Evolutionary conservation across 2,113 vertebrate species (phyloP), one percentile per base, ranked within the genome.

Genomic region (Boulengeromyrus knoepffleri): DNA sequence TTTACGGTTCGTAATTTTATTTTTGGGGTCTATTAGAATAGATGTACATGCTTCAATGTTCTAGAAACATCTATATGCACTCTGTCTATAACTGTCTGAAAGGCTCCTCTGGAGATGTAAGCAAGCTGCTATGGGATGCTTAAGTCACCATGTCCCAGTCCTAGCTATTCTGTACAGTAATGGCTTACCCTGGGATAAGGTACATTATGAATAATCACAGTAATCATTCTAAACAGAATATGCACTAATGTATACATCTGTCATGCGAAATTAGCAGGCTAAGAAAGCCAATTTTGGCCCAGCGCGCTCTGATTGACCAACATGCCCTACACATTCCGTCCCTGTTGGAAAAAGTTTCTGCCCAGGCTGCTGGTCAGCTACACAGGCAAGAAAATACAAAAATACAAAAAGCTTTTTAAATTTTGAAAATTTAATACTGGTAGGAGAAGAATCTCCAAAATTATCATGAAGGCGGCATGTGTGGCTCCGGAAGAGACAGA

Each of bases 401-500:
- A 19, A 39, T 19, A 36, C 13, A 80, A 80, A 31, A 27, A 42
- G 27, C 36, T 83, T 39, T n/a, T 70, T 36, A 53, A 6, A 53
- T 5, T 19, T 53, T 27, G 1, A 74, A 74, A 1, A 12, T 31
- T 39, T 31, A 77, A 5, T 77, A 36, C 4, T 77, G 70, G 70
- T 7, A 15, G 36, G 1, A 15, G 31, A 42, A 80, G 31, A 36
- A 39, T 39, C 27, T 80, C 15, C 3, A 19, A 42, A 42, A 80
- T 80, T 19, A 36, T 24, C 19, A 85, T 12, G 83, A 85, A 85
- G 24, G 19, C 13, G 83, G n/a, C 10, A 24, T 12, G 42, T 49
- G 39, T 47, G 42, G 77, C 31, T 66, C 50, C 45, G 50, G 89
- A 91, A 90, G 88, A 85, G 90, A 91, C 90, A 90, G 93, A 70